These are phyloP conservation scores for Prinia subflava DNA, from an alignment of 2,113 vertebrate genomes.

Conservation along the genomic window DNA sequence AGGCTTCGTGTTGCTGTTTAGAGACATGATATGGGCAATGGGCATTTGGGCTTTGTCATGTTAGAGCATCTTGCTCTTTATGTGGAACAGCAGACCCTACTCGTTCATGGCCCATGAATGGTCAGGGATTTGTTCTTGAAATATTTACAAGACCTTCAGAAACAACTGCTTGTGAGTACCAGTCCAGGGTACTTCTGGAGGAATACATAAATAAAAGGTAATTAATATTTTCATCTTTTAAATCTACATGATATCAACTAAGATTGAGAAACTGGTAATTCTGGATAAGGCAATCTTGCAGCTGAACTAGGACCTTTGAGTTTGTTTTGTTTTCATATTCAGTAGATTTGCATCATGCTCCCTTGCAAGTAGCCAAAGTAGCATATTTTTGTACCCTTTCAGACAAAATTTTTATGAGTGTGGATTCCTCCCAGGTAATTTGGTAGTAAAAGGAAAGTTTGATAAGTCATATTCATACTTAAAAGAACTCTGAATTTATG, in stretches of 20 bases:
- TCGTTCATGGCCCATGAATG: not conserved
- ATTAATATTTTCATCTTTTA: not conserved
- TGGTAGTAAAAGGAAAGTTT: not conserved
- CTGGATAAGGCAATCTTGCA: not conserved
- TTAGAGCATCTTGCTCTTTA: not conserved
- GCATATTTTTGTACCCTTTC: not conserved
- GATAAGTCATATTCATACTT: not conserved
- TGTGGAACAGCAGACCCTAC: not conserved
- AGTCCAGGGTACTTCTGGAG: not conserved
- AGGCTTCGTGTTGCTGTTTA: not conserved
- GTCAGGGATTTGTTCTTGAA: not conserved
- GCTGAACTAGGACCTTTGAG: not conserved
- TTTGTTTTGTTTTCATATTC: not conserved
- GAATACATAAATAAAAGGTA: not conserved
- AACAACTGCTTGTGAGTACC: not conserved
- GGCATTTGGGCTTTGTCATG: not conserved
- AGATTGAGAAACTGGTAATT: not conserved
- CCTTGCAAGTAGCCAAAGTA: not conserved
- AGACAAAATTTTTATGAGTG: not conserved
- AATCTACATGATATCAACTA: not conserved
- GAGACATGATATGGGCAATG: accelerated
- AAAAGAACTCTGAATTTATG: not conserved
- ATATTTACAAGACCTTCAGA: not conserved
- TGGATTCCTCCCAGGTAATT: not conserved
- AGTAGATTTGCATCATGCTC: not conserved